A percentile compares a stretch with the other conserved stretches of the same genome.
These are phyloP conservation scores for Dasypolia templi DNA, from an alignment of 2,888 invertebrate genomes.

Conservation along the genomic window DNA sequence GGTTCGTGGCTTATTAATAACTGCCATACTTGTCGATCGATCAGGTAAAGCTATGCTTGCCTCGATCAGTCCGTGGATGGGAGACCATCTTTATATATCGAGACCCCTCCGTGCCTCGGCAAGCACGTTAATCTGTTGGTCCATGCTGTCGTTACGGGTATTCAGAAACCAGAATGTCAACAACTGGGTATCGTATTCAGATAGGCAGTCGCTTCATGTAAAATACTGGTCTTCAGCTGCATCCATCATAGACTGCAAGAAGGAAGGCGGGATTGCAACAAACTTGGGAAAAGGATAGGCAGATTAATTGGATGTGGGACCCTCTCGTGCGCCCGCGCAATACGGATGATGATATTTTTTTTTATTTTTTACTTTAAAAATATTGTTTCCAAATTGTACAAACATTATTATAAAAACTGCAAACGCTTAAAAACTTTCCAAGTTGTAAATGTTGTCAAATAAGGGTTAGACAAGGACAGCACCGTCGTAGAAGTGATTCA, in stretches of 20 bases:
- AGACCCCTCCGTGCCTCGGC: neutral
- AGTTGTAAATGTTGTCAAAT: too few relatives aligned
- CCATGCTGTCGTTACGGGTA: neutral
- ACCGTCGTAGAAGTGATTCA: too few relatives aligned
- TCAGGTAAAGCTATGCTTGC: neutral
- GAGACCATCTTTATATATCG: neutral
- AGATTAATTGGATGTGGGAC: constrained; percentile 8
- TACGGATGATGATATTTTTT: too few relatives aligned
- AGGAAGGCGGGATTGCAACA: neutral
- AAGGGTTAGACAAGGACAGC: too few relatives aligned
- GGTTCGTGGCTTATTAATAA: neutral
- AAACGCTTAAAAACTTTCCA: too few relatives aligned
- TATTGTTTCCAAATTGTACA: too few relatives aligned
- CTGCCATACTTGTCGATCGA: neutral
- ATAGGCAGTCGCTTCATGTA: neutral
- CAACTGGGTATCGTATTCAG: neutral
- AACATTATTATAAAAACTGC: too few relatives aligned
- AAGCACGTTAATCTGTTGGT: neutral
- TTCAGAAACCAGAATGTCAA: neutral
- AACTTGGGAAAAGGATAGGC: neutral
- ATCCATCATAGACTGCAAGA: neutral
- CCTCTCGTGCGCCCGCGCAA: neutral
- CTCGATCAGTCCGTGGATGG: neutral
- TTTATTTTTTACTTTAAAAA: too few relatives aligned
- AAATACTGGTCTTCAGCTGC: neutral